A percentile compares a stretch with the other conserved stretches of the same genome.
These are phyloP conservation scores for Tragelaphus buxtoni DNA, from an alignment of 2,113 vertebrate species.

Conservation along the genomic window DNA sequence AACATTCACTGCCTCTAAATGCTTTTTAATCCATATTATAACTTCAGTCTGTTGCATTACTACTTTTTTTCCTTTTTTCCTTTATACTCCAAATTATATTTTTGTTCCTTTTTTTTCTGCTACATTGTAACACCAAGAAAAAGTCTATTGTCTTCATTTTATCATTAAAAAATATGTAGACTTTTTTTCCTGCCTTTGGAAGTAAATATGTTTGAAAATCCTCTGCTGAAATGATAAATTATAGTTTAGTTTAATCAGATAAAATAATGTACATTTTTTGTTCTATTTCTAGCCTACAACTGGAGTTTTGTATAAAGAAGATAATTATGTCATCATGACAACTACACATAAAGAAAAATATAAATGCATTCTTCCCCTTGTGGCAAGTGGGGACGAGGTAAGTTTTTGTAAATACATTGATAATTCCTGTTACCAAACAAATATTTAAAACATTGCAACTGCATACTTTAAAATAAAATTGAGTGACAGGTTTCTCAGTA, in stretches of 20 bases:
- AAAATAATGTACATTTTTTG: conserved; percentile 29
- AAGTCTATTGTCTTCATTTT: not conserved
- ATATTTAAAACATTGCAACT: not conserved
- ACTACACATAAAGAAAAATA: conserved; percentile 96
- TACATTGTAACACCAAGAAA: not conserved
- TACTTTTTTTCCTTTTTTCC: conserved; percentile 24
- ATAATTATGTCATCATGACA: conserved; percentile 98
- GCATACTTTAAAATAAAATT: conserved; percentile 25
- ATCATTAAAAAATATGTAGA: not conserved
- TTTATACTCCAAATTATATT: not conserved
- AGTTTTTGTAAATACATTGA: conserved; percentile 37
- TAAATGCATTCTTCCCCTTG: conserved; percentile 93
- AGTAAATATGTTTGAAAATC: conserved; percentile 18
- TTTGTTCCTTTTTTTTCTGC: not conserved
- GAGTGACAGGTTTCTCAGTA: not conserved
- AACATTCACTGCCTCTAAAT: not conserved
- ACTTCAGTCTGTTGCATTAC: not conserved
- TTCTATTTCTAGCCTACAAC: conserved; percentile 85
- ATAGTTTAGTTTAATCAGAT: not conserved
- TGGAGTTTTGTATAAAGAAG: conserved; percentile 93
- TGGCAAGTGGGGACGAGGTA: conserved; percentile 89
- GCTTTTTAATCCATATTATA: not conserved
- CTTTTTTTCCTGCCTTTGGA: conserved; percentile 22
- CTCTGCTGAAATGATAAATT: not conserved
- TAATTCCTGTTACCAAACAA: not conserved